Percentiles rank a stretch among this genome's conserved stretches.
phyloP scores from a whole-genome alignment of 1,140 invertebrate species.

The Nasonia vitripennis region DNA sequence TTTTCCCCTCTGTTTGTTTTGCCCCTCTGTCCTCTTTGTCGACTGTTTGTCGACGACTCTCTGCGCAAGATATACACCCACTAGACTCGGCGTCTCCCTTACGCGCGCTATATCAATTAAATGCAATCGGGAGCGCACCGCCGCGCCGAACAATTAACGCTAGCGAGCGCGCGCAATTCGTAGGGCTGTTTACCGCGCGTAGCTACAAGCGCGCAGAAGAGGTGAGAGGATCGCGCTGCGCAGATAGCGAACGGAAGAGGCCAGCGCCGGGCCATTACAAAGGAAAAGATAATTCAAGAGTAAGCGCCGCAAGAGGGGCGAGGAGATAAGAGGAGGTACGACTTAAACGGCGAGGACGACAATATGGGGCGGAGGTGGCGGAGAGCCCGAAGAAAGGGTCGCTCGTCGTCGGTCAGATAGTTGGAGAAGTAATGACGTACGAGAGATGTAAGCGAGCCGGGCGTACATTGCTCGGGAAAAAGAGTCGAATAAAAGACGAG shows the following conservation, averaged over 20 bases:
- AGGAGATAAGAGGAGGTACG: conserved; percentile 10
- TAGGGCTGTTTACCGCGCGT: not conserved
- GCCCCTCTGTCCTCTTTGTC: too few species aligned
- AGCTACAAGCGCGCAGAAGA: not conserved
- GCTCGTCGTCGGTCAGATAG: conserved; percentile 28
- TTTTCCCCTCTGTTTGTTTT: too few species aligned
- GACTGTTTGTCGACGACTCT: too few species aligned
- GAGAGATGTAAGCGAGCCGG: conserved; percentile 37
- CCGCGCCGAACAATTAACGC: too few species aligned
- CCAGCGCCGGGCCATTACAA: not conserved
- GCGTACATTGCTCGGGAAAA: not conserved
- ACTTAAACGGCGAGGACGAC: not conserved
- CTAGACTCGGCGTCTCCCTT: too few species aligned
- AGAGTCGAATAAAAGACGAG: conserved; percentile 23
- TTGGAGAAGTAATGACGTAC: conserved; percentile 43
- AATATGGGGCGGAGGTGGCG: not conserved
- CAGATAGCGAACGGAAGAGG: too few species aligned
- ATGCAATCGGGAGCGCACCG: too few species aligned
- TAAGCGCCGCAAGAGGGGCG: not conserved
- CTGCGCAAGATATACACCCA: too few species aligned
- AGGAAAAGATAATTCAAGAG: conserved; percentile 14
- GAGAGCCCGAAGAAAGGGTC: not conserved
- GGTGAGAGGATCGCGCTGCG: too few species aligned
- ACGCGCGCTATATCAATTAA: too few species aligned
- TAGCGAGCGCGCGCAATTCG: not conserved